These are phyloP conservation scores for Cyanocitta stelleri DNA, from an alignment of 2,113 vertebrate species.

Conservation along the genomic window DNA sequence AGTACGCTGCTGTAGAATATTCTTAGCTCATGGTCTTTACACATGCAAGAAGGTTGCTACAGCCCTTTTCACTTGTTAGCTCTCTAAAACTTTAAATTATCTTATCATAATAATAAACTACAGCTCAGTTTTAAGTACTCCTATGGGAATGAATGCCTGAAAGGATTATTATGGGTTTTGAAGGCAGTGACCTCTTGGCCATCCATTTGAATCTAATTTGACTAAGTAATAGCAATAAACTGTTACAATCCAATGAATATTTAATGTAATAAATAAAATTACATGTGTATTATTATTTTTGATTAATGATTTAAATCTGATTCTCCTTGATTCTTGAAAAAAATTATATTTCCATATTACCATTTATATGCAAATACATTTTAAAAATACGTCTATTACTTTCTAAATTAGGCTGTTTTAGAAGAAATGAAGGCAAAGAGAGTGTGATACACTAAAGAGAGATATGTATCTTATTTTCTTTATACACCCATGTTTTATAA, in stretches of 20 bases:
- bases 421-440: neutral
- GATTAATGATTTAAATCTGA: neutral
- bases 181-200: neutral
- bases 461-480: neutral
- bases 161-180: neutral
- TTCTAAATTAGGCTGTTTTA: neutral
- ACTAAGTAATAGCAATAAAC: neutral
- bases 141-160: neutral
- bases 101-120: neutral
- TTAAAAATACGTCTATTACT: neutral
- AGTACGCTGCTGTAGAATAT: neutral
- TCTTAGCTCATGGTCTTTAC: neutral
- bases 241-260: neutral
- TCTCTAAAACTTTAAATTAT: neutral
- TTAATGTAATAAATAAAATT: slow-evolving; percentile 3
- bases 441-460: neutral
- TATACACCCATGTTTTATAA: neutral
- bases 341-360: neutral
- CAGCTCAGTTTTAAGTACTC: neutral
- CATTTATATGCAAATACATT: neutral
- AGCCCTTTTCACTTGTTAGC: neutral
- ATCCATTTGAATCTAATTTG: slow-evolving; percentile 6
- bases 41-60: neutral
- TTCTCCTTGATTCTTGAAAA: neutral
- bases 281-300: neutral